phyloP scores from a whole-genome alignment of 1,140 invertebrate species.

The Drosophila aff. region DNA sequence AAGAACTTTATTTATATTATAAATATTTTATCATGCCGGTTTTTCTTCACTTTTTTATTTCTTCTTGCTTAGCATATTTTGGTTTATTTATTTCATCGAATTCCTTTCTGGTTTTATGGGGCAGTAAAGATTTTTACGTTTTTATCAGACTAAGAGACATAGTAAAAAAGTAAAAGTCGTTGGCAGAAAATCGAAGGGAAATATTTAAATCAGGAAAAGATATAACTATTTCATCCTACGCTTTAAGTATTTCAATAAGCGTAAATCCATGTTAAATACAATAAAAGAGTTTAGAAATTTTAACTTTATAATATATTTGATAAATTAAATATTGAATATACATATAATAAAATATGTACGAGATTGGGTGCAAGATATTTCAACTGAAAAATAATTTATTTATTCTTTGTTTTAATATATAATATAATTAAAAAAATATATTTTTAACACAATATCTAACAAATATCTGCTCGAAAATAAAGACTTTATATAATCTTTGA shows the following conservation, averaged over 20 bases:
- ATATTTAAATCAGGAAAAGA: background rate
- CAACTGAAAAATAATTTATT: too few species aligned
- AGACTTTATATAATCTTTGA: background rate
- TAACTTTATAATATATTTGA: too few species aligned
- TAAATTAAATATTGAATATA: too few species aligned
- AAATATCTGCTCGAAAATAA: background rate
- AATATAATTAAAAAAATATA: too few species aligned
- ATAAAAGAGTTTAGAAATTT: background rate
- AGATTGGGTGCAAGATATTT: too few species aligned
- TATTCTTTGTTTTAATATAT: too few species aligned
- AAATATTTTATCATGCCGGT: constrained; percentile 25
- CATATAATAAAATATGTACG: too few species aligned
- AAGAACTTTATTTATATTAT: constrained; percentile 69
- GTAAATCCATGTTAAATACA: background rate
- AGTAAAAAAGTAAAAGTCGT: constrained; percentile 1
- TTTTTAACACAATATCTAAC: too few species aligned
- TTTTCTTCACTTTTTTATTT: constrained; percentile 15
- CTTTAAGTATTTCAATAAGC: background rate
- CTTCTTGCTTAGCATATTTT: constrained; percentile 27
- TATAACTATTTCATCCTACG: background rate
- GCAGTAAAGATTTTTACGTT: constrained; percentile 37
- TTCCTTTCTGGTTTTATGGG: constrained; percentile 43
- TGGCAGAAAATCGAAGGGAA: too few species aligned
- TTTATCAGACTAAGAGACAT: background rate
- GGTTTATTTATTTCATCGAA: constrained; percentile 37